Percentiles rank a stretch among this genome's conserved stretches.
These are phyloP conservation scores for Caenorhabditis becei DNA, from an alignment of 2,888 invertebrate genomes.

Conservation along the genomic window DNA sequence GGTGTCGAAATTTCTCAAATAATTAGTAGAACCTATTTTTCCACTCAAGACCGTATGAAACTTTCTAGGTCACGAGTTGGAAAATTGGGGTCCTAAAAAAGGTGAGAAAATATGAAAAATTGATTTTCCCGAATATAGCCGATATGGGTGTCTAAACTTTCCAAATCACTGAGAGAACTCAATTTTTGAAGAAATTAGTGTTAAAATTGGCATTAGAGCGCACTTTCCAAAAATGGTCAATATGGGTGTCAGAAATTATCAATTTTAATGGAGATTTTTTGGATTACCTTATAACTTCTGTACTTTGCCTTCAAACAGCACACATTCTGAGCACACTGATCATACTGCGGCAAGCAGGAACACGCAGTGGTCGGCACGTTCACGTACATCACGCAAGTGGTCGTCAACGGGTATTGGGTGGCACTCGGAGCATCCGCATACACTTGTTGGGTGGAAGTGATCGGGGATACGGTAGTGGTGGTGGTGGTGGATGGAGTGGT, in stretches of 20 bases:
- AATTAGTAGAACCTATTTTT: too few relatives aligned
- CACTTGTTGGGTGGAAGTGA: constrained; percentile 19
- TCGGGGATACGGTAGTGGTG: constrained; percentile 27
- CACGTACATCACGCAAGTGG: constrained; percentile 72
- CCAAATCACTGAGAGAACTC: too few relatives aligned
- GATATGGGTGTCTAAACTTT: too few relatives aligned
- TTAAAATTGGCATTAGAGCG: not conserved
- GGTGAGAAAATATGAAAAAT: too few relatives aligned
- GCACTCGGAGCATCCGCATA: constrained; percentile 31
- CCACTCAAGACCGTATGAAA: too few relatives aligned
- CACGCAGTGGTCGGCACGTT: constrained; percentile 64
- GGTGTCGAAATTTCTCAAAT: too few relatives aligned
- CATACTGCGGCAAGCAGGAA: constrained; percentile 73
- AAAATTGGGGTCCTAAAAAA: too few relatives aligned
- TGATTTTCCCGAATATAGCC: too few relatives aligned
- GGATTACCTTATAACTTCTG: constrained; percentile 70
- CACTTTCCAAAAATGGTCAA: not conserved
- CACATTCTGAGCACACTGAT: constrained; percentile 74
- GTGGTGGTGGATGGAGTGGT: constrained; percentile 41
- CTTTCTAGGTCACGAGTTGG: too few relatives aligned
- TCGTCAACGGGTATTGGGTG: constrained; percentile 71
- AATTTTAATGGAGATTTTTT: not conserved
- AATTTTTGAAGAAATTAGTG: too few relatives aligned
- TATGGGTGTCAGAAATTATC: not conserved
- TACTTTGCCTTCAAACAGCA: constrained; percentile 73